A percentile compares a stretch with the other conserved stretches of the same genome.
phyloP scores from a whole-genome alignment of 2,113 vertebrate genomes.

The Corydoras maculifer region DNA sequence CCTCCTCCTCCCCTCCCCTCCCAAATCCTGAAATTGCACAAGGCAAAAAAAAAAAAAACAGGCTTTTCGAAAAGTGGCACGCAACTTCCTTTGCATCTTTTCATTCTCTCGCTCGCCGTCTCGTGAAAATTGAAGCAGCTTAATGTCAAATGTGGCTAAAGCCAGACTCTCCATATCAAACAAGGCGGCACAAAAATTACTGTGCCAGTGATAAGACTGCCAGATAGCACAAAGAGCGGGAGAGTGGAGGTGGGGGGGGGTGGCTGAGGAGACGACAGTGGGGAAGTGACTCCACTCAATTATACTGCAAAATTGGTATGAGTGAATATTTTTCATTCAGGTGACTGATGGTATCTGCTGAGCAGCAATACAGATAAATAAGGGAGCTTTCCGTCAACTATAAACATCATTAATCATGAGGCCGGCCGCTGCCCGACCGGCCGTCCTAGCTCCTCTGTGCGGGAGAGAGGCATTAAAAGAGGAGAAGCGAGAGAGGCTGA shows the following conservation, averaged over 20 bases:
- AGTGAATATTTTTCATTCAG: slow-evolving; percentile 99
- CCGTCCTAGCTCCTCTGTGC: slow-evolving; percentile 67
- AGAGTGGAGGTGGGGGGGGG: slow-evolving; percentile 53
- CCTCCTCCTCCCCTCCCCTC: slow-evolving; percentile 91
- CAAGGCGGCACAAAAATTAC: slow-evolving; percentile 97
- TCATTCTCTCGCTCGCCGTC: slow-evolving; percentile 39
- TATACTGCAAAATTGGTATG: slow-evolving; percentile 99
- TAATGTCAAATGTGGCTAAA: slow-evolving; percentile 99
- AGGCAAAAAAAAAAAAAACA: slow-evolving; percentile 68
- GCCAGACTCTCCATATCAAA: slow-evolving; percentile 99
- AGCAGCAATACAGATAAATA: slow-evolving; percentile 99
- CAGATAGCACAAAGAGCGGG: slow-evolving; percentile 83
- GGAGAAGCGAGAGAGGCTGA: slow-evolving; percentile 10
- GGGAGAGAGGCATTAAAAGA: slow-evolving; percentile 43
- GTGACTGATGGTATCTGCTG: slow-evolving; percentile 98
- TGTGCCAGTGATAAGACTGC: slow-evolving; percentile 96
- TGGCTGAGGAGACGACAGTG: slow-evolving; percentile 48
- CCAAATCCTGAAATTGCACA: slow-evolving; percentile 95
- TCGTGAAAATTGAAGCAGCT: slow-evolving; percentile 98
- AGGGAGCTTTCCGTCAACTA: slow-evolving; percentile 99
- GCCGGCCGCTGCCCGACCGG: slow-evolving; percentile 76
- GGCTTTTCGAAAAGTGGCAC: slow-evolving; percentile 73
- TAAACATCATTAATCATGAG: slow-evolving; percentile 99
- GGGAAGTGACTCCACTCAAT: slow-evolving; percentile 99
- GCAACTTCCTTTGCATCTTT: slow-evolving; percentile 72